Conservation (phyloP, 2,797 vertebrate species). For the Ptychadena robeensis region DNA sequence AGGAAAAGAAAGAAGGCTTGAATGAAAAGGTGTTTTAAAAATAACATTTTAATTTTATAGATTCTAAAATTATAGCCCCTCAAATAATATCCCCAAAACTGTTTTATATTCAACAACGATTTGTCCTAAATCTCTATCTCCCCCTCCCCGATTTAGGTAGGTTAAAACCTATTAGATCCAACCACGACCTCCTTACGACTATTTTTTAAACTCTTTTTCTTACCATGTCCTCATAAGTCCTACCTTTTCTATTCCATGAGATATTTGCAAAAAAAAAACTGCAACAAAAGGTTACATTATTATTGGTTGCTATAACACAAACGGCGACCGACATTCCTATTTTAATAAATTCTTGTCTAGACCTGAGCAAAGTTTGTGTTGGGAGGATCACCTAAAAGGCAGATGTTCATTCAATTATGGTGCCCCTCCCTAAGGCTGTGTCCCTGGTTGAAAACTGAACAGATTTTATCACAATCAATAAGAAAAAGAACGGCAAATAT, state of each 20-base stretch:
- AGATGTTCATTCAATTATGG: constrained; percentile 60
- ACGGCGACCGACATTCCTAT: too few relatives aligned
- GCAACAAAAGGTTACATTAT: constrained; percentile 39
- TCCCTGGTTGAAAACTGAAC: constrained; percentile 42
- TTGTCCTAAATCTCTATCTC: too few relatives aligned
- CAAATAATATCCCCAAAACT: too few relatives aligned
- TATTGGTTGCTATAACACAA: constrained; percentile 52
- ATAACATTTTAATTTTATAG: too few relatives aligned
- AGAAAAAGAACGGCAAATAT: constrained; percentile 44
- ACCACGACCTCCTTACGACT: too few relatives aligned
- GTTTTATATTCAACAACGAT: too few relatives aligned
- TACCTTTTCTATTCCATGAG: background rate
- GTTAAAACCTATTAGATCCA: too few relatives aligned
- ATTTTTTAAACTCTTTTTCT: too few relatives aligned
- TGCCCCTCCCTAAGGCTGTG: constrained; percentile 32
- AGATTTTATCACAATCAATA: constrained; percentile 59
- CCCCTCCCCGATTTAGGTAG: too few relatives aligned
- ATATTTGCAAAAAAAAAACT: constrained; percentile 50
- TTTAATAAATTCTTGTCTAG: constrained; percentile 60
- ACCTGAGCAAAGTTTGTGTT: constrained; percentile 59
- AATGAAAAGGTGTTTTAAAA: too few relatives aligned
- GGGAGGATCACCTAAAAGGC: constrained; percentile 58
- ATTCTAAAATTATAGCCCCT: too few relatives aligned
- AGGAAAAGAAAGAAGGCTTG: too few relatives aligned
- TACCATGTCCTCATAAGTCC: background rate